Conservation (phyloP, 1,140 invertebrate genomes). For the Agraylea sexmaculata region DNA sequence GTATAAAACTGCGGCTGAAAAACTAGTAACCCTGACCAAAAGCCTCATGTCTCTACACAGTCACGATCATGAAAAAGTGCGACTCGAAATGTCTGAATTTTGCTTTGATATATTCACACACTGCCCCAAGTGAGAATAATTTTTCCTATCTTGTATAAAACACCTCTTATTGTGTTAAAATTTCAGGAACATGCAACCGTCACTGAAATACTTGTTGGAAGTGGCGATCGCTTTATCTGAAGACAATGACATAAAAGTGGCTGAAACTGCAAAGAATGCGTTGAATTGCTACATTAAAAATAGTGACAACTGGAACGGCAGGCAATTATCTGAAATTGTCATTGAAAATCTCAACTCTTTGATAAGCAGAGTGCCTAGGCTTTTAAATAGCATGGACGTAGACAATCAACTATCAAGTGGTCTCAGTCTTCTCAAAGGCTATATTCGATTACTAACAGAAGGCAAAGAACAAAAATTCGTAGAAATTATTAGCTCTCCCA, state of each 20-base stretch:
- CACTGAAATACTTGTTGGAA: constrained; percentile 41
- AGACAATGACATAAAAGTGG: constrained; percentile 40
- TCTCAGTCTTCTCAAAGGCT: constrained; percentile 47
- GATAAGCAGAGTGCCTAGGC: constrained; percentile 42
- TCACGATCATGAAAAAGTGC: constrained; percentile 44
- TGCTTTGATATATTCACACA: constrained; percentile 39
- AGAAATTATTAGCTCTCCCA: constrained; percentile 36
- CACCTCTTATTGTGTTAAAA: background rate
- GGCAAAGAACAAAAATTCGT: constrained; percentile 33
- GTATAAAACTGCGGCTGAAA: constrained; percentile 43
- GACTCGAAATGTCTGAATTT: constrained; percentile 40
- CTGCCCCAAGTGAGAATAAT: constrained; percentile 40
- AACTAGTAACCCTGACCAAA: constrained; percentile 38
- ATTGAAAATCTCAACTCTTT: constrained; percentile 45
- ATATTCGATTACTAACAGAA: constrained; percentile 39
- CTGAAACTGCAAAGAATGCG: constrained; percentile 26
- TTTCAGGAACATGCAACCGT: constrained; percentile 44
- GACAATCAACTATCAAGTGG: constrained; percentile 37
- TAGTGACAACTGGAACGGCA: constrained; percentile 25
- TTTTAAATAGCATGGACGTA: constrained; percentile 47
- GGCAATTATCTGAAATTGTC: constrained; percentile 38
- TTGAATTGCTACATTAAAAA: constrained; percentile 32
- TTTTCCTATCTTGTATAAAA: constrained; percentile 10
- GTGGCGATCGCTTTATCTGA: constrained; percentile 45
- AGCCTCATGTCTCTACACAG: constrained; percentile 36